Evolutionary conservation across 2,113 vertebrate species (phyloP).

Genomic region (Ascaphus truei): DNA sequence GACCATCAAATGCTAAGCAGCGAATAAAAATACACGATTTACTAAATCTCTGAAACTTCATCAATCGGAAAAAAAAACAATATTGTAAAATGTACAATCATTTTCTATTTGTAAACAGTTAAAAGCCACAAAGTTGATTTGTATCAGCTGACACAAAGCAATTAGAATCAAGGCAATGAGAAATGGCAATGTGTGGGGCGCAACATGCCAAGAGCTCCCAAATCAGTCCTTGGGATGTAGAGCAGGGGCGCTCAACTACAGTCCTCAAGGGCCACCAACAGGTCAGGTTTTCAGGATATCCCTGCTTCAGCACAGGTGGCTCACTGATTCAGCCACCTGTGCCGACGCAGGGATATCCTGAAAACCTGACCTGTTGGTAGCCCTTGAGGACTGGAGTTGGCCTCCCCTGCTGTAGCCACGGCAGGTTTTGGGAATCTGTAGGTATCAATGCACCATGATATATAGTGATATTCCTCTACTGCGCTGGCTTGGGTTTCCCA

Average conservation of each 20-base stretch:
- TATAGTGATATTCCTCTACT: not conserved
- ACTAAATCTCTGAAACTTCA: constrained; percentile 88
- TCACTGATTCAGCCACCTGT: too few species aligned
- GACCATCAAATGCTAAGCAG: constrained; percentile 71
- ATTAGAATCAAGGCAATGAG: constrained; percentile 99
- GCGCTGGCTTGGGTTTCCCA: constrained; percentile 18
- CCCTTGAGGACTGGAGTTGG: too few species aligned
- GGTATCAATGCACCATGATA: constrained; percentile 16
- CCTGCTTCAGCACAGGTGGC: too few species aligned
- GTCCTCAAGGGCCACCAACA: too few species aligned
- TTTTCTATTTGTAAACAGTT: constrained; percentile 99
- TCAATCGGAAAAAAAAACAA: constrained; percentile 71
- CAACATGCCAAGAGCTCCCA: constrained; percentile 56
- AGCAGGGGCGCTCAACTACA: too few species aligned
- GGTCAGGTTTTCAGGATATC: too few species aligned
- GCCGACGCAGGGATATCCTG: too few species aligned
- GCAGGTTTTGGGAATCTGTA: not conserved
- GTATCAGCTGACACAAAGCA: constrained; percentile 93
- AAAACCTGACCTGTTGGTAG: too few species aligned
- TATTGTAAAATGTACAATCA: constrained; percentile 98
- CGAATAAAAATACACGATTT: constrained; percentile 81
- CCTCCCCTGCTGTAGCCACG: too few species aligned
- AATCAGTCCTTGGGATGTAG: not conserved
- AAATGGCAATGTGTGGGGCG: constrained; percentile 93
- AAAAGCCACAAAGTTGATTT: constrained; percentile 98